Conservation (phyloP, 2,888 invertebrate species). For the Dendrolimus houi region DNA sequence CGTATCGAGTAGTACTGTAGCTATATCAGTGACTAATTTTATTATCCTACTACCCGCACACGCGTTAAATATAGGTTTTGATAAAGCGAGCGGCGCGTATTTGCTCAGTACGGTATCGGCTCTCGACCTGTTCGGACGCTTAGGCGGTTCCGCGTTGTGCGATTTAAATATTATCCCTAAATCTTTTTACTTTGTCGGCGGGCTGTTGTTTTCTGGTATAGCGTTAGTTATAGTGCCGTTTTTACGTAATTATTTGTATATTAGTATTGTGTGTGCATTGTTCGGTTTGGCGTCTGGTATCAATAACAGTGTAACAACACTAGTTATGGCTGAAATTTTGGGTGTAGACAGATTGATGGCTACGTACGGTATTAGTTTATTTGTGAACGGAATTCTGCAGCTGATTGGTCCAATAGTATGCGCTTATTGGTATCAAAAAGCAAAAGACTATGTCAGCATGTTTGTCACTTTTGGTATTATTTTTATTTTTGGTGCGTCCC, state of each 20-base stretch:
- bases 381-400: conserved; percentile 89
- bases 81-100: conserved; percentile 82
- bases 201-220: conserved; percentile 86
- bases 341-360: conserved; percentile 89
- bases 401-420: conserved; percentile 88
- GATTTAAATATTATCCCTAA: conserved; percentile 87
- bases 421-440: conserved; percentile 81
- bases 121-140: conserved; percentile 87
- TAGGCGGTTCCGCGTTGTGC: conserved; percentile 89
- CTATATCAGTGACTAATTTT: conserved; percentile 91
- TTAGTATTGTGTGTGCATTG: conserved; percentile 83
- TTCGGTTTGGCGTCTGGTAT: conserved; percentile 90
- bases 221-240: conserved; percentile 83
- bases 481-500: conserved; percentile 81
- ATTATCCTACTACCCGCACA: conserved; percentile 89
- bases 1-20: conserved; percentile 89
- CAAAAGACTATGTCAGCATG: conserved; percentile 80
- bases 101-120: conserved; percentile 88
- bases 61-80: conserved; percentile 82
- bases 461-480: conserved; percentile 85
- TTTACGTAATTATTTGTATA: conserved; percentile 75
- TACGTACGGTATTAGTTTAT: conserved; percentile 90
- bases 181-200: conserved; percentile 88
- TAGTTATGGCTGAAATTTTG: conserved; percentile 92
- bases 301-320: conserved; percentile 89